Percentiles rank a stretch among this genome's conserved stretches.
Evolutionary conservation across 2,888 invertebrate species (phyloP).

Genomic region (Deilephila elpenor): DNA sequence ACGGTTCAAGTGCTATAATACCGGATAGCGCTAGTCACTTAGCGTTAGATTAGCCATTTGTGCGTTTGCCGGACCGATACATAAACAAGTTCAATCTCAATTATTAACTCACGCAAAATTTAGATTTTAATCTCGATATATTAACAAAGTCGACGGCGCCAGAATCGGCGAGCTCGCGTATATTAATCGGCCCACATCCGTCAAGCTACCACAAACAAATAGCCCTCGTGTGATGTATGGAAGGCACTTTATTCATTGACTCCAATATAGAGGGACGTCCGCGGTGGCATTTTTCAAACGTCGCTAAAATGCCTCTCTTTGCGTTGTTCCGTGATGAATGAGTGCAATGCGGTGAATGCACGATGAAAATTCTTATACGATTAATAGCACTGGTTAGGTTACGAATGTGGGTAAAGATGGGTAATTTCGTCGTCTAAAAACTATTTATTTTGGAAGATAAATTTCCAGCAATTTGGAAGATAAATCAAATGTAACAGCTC

Average conservation of each 20-base stretch:
- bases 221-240: conserved; percentile 58
- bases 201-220: conserved; percentile 68
- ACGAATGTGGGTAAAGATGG: not conserved
- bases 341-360: conserved; percentile 21
- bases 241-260: conserved; percentile 57
- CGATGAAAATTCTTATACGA: conserved; percentile 12
- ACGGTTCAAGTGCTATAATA: too few relatives aligned
- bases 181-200: conserved; percentile 65
- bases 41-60: too few relatives aligned
- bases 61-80: not conserved
- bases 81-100: not conserved
- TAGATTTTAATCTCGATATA: not conserved
- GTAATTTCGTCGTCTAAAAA: not conserved
- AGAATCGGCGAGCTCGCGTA: conserved; percentile 35
- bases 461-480: too few relatives aligned
- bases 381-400: not conserved
- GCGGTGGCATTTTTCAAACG: conserved; percentile 45
- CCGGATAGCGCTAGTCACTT: too few relatives aligned
- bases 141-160: conserved; percentile 9
- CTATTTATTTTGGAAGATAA: too few relatives aligned
- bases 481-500: too few relatives aligned
- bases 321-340: conserved; percentile 18
- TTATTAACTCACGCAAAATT: too few relatives aligned
- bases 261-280: conserved; percentile 53
- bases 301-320: conserved; percentile 26